Conservation (phyloP, 2,113 vertebrate genomes). For the Ciconia boyciana region DNA sequence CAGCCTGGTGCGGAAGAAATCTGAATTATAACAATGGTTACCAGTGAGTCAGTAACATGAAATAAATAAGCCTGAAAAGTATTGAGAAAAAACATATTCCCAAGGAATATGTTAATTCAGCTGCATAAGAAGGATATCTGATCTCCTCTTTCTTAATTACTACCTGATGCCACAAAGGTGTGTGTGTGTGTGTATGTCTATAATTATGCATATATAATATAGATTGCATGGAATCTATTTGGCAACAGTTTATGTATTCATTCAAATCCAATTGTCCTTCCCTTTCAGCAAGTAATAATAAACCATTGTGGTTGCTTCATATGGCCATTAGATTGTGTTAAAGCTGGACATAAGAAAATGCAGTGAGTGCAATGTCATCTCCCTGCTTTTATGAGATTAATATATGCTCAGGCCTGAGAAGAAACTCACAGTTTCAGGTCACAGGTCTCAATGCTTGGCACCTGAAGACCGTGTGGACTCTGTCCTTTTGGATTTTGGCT, state of each 20-base stretch:
- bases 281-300: not conserved
- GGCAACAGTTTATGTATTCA: not conserved
- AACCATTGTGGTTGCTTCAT: not conserved
- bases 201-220: not conserved
- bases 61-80: conserved; percentile 18
- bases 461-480: not conserved
- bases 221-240: not conserved
- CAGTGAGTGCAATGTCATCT: not conserved
- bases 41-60: not conserved
- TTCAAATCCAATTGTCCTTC: not conserved
- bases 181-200: not conserved
- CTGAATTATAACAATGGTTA: not conserved
- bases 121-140: conserved; percentile 11
- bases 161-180: not conserved
- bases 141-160: conserved; percentile 26
- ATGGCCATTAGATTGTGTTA: not conserved
- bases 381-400: not conserved
- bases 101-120: conserved; percentile 6
- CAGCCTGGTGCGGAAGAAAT: not conserved
- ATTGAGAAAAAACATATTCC: not conserved
- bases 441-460: not conserved
- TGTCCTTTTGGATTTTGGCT: not conserved
- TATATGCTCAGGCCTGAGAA: not conserved
- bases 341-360: not conserved
- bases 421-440: not conserved